A percentile compares a stretch with the other conserved stretches of the same genome.
These are phyloP conservation scores for Melipona quadrifasciata DNA, from an alignment of 1,140 invertebrate species.

Conservation along the genomic window DNA sequence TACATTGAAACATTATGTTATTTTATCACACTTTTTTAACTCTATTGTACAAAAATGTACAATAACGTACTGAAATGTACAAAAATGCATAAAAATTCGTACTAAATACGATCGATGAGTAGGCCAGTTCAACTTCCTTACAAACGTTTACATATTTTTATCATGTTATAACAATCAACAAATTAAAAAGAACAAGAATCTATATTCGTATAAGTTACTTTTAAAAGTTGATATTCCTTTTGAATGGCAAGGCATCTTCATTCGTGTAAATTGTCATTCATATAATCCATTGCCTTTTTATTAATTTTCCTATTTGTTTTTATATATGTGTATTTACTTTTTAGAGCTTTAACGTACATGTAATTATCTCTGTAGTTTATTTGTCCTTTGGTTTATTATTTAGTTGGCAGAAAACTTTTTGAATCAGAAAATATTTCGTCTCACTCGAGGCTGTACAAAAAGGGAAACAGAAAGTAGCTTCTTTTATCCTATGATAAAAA, in stretches of 20 bases:
- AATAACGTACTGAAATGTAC: not conserved
- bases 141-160: not conserved
- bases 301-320: not conserved
- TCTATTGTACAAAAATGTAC: not conserved
- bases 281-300: not conserved
- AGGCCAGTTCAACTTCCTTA: constrained; percentile 41
- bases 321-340: constrained; percentile 13
- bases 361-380: not conserved
- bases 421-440: constrained; percentile 43
- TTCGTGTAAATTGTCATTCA: constrained; percentile 23
- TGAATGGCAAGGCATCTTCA: constrained; percentile 39
- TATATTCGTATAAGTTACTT: not conserved
- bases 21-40: constrained; percentile 7
- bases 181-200: not conserved
- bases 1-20: not conserved
- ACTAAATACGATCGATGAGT: constrained; percentile 51
- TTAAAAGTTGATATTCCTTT: constrained; percentile 17
- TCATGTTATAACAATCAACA: constrained; percentile 4
- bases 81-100: constrained; percentile 30
- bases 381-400: constrained; percentile 20
- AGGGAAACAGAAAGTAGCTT: constrained; percentile 17
- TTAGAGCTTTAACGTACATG: constrained; percentile 11
- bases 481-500: constrained; percentile 35
- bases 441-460: constrained; percentile 32
- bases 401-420: constrained; percentile 34